A percentile compares a stretch with the other conserved stretches of the same genome.
These are phyloP conservation scores for Stegostoma tigrinum DNA, from an alignment of 2,113 vertebrate species.

Conservation along the genomic window DNA sequence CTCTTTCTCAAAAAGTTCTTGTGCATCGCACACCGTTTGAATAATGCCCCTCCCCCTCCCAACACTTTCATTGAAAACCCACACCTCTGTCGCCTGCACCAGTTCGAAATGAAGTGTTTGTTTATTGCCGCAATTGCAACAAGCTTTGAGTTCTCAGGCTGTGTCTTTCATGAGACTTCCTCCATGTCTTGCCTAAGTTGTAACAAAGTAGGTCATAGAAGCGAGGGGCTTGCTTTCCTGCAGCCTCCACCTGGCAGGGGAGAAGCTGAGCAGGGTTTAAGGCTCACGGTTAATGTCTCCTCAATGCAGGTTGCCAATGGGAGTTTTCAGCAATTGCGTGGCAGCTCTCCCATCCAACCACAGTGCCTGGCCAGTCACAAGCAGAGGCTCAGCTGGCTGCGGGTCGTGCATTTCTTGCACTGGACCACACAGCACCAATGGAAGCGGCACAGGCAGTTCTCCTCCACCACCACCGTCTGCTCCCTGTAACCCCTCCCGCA, in stretches of 20 bases:
- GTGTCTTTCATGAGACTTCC: neutral
- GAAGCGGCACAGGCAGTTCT: conserved; percentile 94
- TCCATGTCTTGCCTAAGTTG: neutral
- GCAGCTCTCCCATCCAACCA: conserved; percentile 28
- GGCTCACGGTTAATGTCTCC: neutral
- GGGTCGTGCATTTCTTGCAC: conserved; percentile 86
- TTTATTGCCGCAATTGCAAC: too few relatives aligned
- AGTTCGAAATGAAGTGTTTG: neutral
- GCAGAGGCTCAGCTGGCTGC: conserved; percentile 88
- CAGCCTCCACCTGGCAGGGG: neutral
- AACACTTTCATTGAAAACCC: neutral
- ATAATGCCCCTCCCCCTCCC: neutral
- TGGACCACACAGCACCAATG: conserved; percentile 97
- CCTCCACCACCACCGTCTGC: conserved; percentile 81
- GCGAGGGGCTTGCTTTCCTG: neutral
- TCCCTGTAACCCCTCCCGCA: conserved; percentile 82
- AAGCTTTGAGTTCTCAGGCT: neutral
- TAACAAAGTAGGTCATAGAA: neutral
- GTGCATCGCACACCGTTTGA: neutral
- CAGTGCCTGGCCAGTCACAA: conserved; percentile 55
- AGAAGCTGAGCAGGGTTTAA: neutral
- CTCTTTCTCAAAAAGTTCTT: neutral
- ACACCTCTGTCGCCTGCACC: neutral
- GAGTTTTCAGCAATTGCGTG: neutral
- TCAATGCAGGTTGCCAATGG: neutral